These are phyloP conservation scores for Montipora capricornis DNA, from an alignment of 64 coral and sea anemone species.

Conservation along the genomic window DNA sequence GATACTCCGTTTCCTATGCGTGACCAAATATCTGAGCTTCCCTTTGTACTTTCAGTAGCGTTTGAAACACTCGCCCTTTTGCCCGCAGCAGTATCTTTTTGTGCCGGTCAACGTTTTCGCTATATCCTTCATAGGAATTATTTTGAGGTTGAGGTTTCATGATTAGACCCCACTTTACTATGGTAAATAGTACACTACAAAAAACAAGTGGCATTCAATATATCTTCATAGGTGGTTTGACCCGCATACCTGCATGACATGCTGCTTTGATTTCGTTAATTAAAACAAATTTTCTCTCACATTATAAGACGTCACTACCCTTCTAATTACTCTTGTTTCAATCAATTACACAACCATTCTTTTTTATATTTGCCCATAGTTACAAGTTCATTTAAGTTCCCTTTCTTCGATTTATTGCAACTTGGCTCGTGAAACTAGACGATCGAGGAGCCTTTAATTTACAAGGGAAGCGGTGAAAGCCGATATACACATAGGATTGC, in stretches of 20 bases:
- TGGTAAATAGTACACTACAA: background rate
- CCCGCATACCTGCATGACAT: too few species aligned
- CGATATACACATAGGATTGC: background rate
- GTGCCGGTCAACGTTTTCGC: background rate
- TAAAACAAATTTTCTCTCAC: background rate
- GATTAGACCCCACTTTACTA: slow-evolving; percentile 14
- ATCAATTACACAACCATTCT: background rate
- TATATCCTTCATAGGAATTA: background rate
- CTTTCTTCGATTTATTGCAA: background rate
- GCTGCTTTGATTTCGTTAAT: background rate
- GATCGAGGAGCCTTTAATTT: background rate
- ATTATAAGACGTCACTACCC: background rate
- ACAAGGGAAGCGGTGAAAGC: background rate
- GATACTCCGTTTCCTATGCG: background rate
- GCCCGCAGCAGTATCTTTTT: too few species aligned
- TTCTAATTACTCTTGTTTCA: background rate
- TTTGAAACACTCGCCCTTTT: background rate
- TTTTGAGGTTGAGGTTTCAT: background rate
- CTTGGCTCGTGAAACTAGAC: background rate
- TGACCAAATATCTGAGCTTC: background rate
- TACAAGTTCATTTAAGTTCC: background rate
- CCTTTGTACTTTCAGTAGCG: background rate
- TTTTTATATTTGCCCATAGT: background rate
- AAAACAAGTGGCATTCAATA: background rate
- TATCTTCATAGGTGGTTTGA: background rate